phyloP scores from a whole-genome alignment of 2,888 invertebrate genomes.

The Conops quadrifasciatus region DNA sequence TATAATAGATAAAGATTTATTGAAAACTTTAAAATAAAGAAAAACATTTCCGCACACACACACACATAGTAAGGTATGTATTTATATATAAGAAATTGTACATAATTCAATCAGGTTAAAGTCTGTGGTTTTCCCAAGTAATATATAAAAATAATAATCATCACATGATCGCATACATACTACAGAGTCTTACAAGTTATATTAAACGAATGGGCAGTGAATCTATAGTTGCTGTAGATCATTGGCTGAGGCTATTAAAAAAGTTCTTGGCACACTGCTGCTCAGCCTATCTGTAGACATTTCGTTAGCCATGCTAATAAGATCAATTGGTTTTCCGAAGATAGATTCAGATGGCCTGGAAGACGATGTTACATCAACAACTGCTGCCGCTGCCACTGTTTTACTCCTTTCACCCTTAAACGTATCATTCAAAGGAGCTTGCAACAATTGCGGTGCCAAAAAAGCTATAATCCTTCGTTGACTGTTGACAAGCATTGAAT shows the following conservation, averaged over 20 bases:
- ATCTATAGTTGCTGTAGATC: conserved; percentile 15
- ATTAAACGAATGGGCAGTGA: neutral
- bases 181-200: too few relatives aligned
- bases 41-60: too few relatives aligned
- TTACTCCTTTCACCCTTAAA: conserved; percentile 2
- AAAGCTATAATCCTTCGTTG: conserved; percentile 48
- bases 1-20: conserved; percentile 42
- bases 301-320: conserved; percentile 55
- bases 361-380: neutral
- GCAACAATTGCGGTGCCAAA: conserved; percentile 52
- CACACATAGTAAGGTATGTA: too few relatives aligned
- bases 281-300: conserved; percentile 49
- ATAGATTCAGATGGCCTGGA: conserved; percentile 22
- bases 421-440: conserved; percentile 32
- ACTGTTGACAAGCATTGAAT: conserved; percentile 48
- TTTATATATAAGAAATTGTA: conserved; percentile 10
- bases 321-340: conserved; percentile 48
- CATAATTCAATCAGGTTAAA: conserved; percentile 6
- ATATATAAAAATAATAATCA: neutral
- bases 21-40: conserved; percentile 21
- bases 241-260: conserved; percentile 9
- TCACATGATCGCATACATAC: neutral
- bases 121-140: neutral
- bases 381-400: conserved; percentile 10
- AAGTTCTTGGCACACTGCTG: neutral